A percentile compares a stretch with the other conserved stretches of the same genome.
Evolutionary conservation across 2,888 invertebrate genomes (phyloP).

Genomic region (Cheilosia vernalis): DNA sequence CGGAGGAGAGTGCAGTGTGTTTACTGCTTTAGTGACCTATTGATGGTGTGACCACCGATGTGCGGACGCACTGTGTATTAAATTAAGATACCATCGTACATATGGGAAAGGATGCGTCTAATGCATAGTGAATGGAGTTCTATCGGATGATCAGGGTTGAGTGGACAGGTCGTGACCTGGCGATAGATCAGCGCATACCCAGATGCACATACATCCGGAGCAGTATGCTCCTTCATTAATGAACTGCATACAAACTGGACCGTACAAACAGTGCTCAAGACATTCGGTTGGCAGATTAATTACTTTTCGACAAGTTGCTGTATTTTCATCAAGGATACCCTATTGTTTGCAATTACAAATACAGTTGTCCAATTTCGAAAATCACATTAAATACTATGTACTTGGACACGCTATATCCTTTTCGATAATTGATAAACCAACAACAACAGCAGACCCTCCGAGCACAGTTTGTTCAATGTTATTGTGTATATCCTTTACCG

Average conservation of each 20-base stretch:
- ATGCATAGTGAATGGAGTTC: too few species aligned
- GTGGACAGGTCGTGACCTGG: too few species aligned
- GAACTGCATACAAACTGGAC: constrained; percentile 3
- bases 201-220: background rate
- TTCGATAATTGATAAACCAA: constrained; percentile 61
- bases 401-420: constrained; percentile 55
- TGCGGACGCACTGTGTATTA: background rate
- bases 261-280: constrained; percentile 26
- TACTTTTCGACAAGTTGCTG: constrained; percentile 52
- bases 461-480: constrained; percentile 58
- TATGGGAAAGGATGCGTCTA: background rate
- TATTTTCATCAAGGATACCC: background rate
- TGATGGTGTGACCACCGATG: constrained; percentile 23
- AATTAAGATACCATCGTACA: constrained; percentile 20
- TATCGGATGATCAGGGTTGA: too few species aligned
- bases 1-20: constrained; percentile 22
- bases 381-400: constrained; percentile 67
- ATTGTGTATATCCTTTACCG: constrained; percentile 22
- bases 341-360: constrained; percentile 7
- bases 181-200: too few species aligned
- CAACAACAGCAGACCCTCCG: constrained; percentile 36
- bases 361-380: constrained; percentile 38
- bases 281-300: constrained; percentile 62
- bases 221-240: background rate
- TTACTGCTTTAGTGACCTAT: constrained; percentile 60